Base-by-base conservation (phyloP, 2,888 invertebrate genomes). In the Gonocerus acuteangulatus region DNA sequence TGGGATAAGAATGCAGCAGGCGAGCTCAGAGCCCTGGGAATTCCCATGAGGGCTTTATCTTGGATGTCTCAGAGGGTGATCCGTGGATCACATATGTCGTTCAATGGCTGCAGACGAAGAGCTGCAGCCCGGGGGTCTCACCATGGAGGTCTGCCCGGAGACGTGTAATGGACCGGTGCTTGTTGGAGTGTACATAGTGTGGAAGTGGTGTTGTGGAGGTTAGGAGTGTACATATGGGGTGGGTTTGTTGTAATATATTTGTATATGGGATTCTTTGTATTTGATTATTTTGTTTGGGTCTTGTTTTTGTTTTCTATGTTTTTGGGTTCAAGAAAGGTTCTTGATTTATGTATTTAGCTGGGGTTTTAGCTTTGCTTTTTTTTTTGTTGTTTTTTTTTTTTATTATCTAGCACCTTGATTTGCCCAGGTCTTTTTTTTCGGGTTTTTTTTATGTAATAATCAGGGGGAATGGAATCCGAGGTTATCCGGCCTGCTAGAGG, bases 401-500 rank as follows among this genome's bases (percentile, higher is more conserved):
- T 11, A 32, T 32, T 6, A 32, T 9, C 7, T 9, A 32, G 11
- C 32, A 32, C 11, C 7, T 32, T 6, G 11, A 11, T 32, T 9
- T 11, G 11, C 11, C 6, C 7, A 32, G 32, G 6, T 11, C 7
- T 6, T 32, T 32, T 32, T 32, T 6, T 9, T 6, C 32, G 32
- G 32, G 32, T 11, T 11, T 9, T 6, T 32, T 9, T 6, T 32
- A 32, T 32, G 6, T 9, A 9, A 6, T 32, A 6, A 9, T 9
- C 11, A 11, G 7, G 32, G 61, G 62, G 52, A 42, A 45, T 21
- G 27, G 1, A 15, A 4, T 36, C 47, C 9, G 16, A 11, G 15
- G 19, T 11, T 15, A 36, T 65, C 6, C 4, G 32, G 27, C 47
- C 47, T 2, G 36, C 69, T 27, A 68, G 73, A 44, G 74, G 75